These are phyloP conservation scores for Hypocryptadius cinnamomeus DNA, from an alignment of 2,113 vertebrate genomes.

Conservation along the genomic window DNA sequence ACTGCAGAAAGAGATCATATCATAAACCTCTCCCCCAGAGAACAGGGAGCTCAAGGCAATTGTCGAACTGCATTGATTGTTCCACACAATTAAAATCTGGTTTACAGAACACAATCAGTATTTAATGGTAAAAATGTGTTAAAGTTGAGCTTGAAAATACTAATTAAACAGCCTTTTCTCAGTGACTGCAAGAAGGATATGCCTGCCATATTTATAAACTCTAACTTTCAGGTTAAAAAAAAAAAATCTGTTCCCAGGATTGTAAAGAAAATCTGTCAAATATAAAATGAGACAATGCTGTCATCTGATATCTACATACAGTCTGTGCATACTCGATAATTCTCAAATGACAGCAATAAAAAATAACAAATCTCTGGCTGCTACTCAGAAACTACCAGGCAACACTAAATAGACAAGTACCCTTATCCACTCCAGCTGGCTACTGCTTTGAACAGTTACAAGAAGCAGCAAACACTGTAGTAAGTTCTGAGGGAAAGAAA, in stretches of 20 bases:
- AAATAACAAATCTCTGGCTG: neutral
- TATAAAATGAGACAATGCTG: neutral
- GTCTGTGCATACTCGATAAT: neutral
- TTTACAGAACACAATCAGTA: neutral
- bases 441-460: neutral
- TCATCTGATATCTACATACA: neutral
- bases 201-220: neutral
- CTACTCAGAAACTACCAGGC: neutral
- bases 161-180: neutral
- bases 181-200: neutral
- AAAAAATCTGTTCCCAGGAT: neutral
- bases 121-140: neutral
- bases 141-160: neutral
- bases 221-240: neutral
- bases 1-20: neutral
- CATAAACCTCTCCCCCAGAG: neutral
- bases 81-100: neutral
- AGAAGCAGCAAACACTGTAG: neutral
- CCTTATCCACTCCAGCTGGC: neutral
- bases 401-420: neutral
- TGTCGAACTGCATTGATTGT: neutral
- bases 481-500: neutral
- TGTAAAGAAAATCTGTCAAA: neutral
- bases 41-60: neutral
- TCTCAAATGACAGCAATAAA: neutral